phyloP scores from a whole-genome alignment of 2,797 vertebrate genomes.

The Leptodactylus fallax region DNA sequence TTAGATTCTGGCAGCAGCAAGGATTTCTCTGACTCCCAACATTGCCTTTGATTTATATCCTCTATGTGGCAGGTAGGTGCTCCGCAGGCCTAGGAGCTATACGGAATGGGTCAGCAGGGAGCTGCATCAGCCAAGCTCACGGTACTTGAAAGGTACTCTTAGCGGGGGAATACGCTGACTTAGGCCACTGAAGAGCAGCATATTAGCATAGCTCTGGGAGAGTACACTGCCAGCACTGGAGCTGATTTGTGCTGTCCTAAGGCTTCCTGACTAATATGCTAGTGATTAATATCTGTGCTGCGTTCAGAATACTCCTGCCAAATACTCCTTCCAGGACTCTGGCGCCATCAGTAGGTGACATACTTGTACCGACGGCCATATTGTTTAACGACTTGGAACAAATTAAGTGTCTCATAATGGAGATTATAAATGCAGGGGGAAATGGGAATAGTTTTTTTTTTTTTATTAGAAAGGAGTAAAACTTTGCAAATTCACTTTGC shows the following conservation, averaged over 20 bases:
- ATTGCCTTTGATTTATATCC: conserved; percentile 46
- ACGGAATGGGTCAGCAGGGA: conserved; percentile 43
- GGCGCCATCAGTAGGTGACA: background rate
- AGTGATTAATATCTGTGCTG: conserved; percentile 2
- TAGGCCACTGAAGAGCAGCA: background rate
- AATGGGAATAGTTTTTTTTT: too few relatives aligned
- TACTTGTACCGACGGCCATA: background rate
- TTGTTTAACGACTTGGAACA: background rate
- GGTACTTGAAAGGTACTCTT: conserved; percentile 6
- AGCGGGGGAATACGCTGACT: conserved; percentile 25
- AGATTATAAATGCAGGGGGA: background rate
- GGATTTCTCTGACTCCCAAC: conserved; percentile 16
- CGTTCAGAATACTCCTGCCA: background rate
- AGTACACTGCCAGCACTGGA: background rate
- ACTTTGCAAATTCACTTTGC: background rate
- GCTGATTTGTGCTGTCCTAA: conserved; percentile 30
- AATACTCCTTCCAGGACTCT: background rate
- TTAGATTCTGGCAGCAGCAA: conserved; percentile 45
- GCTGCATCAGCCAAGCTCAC: conserved; percentile 34
- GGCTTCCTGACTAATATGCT: conserved; percentile 29
- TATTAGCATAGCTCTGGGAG: conserved; percentile 8
- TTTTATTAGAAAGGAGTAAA: background rate
- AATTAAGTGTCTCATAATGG: background rate
- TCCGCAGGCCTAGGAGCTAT: background rate
- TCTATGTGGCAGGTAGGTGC: background rate